Evolutionary conservation across 2,888 invertebrate species (phyloP), one percentile per base, ranked within the genome.

Genomic region (Meteorus cinctellus): DNA sequence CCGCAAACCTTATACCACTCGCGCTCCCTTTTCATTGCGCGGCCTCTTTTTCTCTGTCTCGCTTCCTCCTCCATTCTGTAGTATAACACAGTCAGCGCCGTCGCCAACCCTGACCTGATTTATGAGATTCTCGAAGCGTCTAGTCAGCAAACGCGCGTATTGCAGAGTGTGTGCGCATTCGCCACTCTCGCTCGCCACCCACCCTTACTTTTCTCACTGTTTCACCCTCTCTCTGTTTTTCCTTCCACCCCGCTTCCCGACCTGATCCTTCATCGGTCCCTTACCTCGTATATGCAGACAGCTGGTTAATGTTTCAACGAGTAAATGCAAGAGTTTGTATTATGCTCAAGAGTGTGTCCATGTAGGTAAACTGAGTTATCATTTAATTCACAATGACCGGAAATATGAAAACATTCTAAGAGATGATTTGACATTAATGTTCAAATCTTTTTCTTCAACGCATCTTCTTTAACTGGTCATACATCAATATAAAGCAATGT

Each of bases 61-160:
- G 77, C 82, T 82, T 78, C 80, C 84, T 83, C 86, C 78, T 81
- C 82, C 76, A 72, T 78, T 77, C 63, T 27, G 66, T 68, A 76
- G 72, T 48, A 48, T 48, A 48, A 48, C 77, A 73, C 83, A 82
- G 79, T 85, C 84, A 84, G 85, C 86, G 84, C 85, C 86, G 86
- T 85, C 82, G 87, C 85, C 89, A 88, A 89, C 89, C 89, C 89
- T 90, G 90, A 89, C 91, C 91, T 92, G 92, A 92, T 92, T 92
- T 92, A 92, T 92, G 91, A 90, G 91, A 91, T 91, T 91, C 92
- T 91, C 91, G 91, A 91, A 92, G 91, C 91, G 91, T 92, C 91
- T 87, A 86, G 84, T 82, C 74, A 81, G 90, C 81, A 70, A 71
- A 79, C 79, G 79, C 81, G 82, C 81, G 82, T 82, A 83, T 84